Conservation (phyloP, 2,113 vertebrate genomes). For the Gobio gobio region DNA sequence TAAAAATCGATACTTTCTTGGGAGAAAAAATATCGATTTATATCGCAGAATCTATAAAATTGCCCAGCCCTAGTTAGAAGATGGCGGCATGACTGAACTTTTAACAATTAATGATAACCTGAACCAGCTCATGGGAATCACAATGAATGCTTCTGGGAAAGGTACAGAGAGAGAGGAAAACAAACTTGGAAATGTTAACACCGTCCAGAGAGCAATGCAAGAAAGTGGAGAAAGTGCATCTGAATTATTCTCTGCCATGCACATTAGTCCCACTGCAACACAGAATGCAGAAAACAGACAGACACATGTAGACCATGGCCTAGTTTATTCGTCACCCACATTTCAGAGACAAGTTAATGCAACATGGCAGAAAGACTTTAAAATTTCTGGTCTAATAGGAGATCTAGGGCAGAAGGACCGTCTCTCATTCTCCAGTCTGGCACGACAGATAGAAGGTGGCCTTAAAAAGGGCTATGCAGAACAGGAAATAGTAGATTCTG, state of each 20-base stretch:
- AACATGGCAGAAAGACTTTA: constrained; percentile 17
- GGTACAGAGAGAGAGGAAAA: not conserved
- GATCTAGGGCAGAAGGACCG: not conserved
- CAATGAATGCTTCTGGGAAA: too few relatives aligned
- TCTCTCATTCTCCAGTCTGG: not conserved
- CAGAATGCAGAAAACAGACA: not conserved
- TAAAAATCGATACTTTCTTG: too few relatives aligned
- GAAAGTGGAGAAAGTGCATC: not conserved
- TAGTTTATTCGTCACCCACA: not conserved
- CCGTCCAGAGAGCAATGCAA: not conserved
- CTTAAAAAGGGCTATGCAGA: not conserved
- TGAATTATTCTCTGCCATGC: not conserved
- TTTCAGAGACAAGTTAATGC: not conserved
- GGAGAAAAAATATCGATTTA: too few relatives aligned
- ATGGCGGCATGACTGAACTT: not conserved
- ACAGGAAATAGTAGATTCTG: not conserved
- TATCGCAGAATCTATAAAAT: too few relatives aligned
- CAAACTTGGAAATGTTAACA: not conserved
- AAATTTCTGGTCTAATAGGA: constrained; percentile 32
- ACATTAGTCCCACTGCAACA: not conserved
- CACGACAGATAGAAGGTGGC: not conserved
- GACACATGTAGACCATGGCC: not conserved
- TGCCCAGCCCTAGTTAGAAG: too few relatives aligned
- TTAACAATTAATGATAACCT: not conserved
- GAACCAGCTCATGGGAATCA: not conserved